These are phyloP conservation scores for Cheilinus undulatus DNA, from an alignment of 2,113 vertebrate genomes.

Conservation along the genomic window DNA sequence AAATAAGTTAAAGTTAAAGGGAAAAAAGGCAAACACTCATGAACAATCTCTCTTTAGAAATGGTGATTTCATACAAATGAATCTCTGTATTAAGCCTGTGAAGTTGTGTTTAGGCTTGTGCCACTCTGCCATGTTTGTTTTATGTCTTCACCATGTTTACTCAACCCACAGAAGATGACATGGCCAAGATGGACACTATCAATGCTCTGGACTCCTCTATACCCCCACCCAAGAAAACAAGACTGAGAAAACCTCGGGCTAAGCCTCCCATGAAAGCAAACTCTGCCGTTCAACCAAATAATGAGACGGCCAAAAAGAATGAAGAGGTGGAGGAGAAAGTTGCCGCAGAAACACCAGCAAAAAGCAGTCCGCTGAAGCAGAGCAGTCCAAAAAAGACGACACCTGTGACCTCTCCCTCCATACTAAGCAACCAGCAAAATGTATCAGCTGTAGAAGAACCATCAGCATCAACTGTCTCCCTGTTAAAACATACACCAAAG, in stretches of 20 bases:
- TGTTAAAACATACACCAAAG: constrained; percentile 21
- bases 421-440: not conserved
- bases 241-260: constrained; percentile 59
- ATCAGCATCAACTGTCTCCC: not conserved
- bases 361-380: constrained; percentile 19
- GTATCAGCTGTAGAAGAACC: not conserved
- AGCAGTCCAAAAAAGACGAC: constrained; percentile 16
- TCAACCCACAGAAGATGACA: constrained; percentile 69
- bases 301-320: not conserved
- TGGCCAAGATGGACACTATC: constrained; percentile 75
- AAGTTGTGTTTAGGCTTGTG: constrained; percentile 7
- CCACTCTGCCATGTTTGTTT: constrained; percentile 11
- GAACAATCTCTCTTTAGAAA: constrained; percentile 28
- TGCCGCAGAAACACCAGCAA: not conserved
- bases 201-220: constrained; percentile 52
- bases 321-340: constrained; percentile 3
- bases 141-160: constrained; percentile 25
- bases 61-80: constrained; percentile 42
- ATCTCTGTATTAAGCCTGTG: constrained; percentile 11
- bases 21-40: constrained; percentile 26
- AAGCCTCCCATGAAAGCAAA: constrained; percentile 35
- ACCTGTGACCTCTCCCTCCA: not conserved
- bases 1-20: constrained; percentile 1
- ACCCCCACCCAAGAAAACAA: constrained; percentile 23
- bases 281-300: not conserved